Conservation (phyloP, 35 echinoderm and acorn worm genomes). For the Heliocidaris erythrogramma region DNA sequence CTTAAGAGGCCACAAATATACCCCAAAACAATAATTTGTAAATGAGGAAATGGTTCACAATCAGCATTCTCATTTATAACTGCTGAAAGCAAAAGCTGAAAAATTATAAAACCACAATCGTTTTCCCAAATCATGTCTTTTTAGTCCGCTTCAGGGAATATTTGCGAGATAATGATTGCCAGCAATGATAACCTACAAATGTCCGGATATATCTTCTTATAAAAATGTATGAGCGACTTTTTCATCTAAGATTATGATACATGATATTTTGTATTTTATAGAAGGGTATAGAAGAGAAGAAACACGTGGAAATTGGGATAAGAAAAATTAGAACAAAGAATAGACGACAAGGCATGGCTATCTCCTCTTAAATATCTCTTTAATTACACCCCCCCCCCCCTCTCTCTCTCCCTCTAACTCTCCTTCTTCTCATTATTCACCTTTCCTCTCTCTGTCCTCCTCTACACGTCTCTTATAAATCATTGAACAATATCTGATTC, state of each 20-base stretch:
- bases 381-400: not conserved
- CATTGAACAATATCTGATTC: too few relatives aligned
- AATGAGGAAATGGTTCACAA: not conserved
- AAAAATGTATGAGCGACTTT: not conserved
- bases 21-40: not conserved
- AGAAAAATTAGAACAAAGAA: not conserved
- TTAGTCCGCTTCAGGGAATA: not conserved
- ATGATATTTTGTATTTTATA: not conserved
- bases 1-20: not conserved
- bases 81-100: not conserved
- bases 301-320: not conserved
- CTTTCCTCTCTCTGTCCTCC: not conserved
- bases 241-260: not conserved
- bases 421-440: not conserved
- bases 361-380: not conserved
- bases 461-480: not conserved
- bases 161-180: not conserved
- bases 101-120: not conserved
- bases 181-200: not conserved
- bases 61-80: not conserved
- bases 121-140: not conserved
- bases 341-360: not conserved
- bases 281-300: not conserved
- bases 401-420: not conserved
- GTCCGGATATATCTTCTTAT: not conserved